phyloP scores from a whole-genome alignment of 2,113 vertebrate genomes.

The Poicephalus gulielmi region DNA sequence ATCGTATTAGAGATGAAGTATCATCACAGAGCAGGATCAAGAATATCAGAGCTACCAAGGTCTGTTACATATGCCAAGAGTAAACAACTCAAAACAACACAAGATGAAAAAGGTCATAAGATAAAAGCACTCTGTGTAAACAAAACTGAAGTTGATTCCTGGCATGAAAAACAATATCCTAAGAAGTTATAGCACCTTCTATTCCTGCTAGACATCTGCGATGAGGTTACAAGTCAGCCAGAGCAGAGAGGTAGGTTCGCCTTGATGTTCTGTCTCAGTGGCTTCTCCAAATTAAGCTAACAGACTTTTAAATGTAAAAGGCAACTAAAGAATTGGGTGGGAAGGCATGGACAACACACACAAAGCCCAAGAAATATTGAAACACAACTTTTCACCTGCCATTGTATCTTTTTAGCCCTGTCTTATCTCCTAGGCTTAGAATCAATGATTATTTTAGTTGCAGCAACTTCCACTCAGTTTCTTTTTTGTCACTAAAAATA shows the following conservation, averaged over 20 bases:
- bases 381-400: background rate
- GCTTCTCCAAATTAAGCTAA: background rate
- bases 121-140: background rate
- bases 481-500: background rate
- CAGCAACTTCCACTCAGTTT: background rate
- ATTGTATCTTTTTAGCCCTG: background rate
- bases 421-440: background rate
- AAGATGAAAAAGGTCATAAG: background rate
- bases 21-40: background rate
- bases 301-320: background rate
- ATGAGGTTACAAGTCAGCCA: background rate
- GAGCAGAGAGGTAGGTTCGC: background rate
- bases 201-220: background rate
- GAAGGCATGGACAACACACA: background rate
- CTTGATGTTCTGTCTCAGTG: background rate
- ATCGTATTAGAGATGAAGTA: background rate
- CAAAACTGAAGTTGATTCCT: constrained; percentile 4
- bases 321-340: background rate
- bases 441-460: background rate
- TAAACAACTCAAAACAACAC: background rate
- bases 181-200: background rate
- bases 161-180: background rate
- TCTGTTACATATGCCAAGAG: background rate
- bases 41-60: background rate
- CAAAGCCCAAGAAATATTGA: background rate